Conservation (phyloP, 92 coral and sea anemone genomes). For the Epizoanthus illoricatus region DNA sequence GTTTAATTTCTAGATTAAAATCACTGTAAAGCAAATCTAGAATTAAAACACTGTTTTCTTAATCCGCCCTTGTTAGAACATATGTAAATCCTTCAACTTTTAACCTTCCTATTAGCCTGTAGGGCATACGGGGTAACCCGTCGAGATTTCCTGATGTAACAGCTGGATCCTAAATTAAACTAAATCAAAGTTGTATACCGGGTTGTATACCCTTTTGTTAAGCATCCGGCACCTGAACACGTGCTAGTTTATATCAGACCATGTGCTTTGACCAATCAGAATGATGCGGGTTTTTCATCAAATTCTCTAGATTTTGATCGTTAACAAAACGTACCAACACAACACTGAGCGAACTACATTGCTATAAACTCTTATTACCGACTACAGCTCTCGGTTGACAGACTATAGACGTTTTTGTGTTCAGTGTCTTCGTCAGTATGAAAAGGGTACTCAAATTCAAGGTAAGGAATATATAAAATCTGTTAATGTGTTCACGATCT, state of each 20-base stretch:
- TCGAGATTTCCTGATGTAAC: no score
- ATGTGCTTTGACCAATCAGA: slow-evolving; percentile 4
- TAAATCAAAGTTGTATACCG: no score
- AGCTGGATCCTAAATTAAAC: no score
- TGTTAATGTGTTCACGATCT: neutral
- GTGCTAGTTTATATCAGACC: neutral
- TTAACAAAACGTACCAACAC: neutral
- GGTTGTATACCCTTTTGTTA: neutral
- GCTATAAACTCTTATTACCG: neutral
- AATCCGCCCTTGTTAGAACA: no score
- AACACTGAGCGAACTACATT: neutral
- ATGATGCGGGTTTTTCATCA: neutral
- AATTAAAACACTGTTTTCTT: no score
- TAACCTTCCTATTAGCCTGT: no score
- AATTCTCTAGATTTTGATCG: neutral
- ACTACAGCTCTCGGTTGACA: neutral
- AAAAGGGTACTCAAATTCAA: neutral
- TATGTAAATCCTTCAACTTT: no score
- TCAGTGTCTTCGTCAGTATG: neutral
- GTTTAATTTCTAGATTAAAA: no score
- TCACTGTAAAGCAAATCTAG: no score
- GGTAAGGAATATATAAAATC: neutral
- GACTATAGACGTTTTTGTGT: no score
- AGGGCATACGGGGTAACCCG: no score
- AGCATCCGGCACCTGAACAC: slow-evolving; percentile 8